Evolutionary conservation across 2,797 vertebrate species (phyloP).

Genomic region (Mus caroli): DNA sequence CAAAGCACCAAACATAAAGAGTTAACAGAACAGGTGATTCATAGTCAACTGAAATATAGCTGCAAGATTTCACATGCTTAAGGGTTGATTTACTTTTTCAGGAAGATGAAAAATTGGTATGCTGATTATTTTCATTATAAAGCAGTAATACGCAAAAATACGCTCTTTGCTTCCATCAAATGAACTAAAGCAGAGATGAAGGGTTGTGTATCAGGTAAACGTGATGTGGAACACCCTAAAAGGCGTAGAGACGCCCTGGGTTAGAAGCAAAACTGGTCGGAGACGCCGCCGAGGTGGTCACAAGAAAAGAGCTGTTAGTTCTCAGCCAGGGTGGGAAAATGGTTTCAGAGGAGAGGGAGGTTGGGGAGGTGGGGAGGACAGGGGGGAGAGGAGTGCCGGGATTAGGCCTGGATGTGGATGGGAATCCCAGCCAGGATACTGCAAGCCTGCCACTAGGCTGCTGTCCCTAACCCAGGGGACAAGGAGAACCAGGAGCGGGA

Average conservation of each 20-base stretch:
- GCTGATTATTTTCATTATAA: not conserved
- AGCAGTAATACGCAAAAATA: not conserved
- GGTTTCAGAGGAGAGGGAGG: not conserved
- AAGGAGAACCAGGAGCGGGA: not conserved
- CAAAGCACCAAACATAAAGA: not conserved
- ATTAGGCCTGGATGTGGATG: not conserved
- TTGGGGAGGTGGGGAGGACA: too few relatives aligned
- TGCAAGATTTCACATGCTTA: not conserved
- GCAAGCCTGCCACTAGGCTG: not conserved
- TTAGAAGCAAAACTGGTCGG: not conserved
- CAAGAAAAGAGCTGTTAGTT: slow-evolving; percentile 10
- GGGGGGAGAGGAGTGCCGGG: not conserved
- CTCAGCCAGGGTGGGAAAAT: not conserved
- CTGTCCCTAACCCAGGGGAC: too few relatives aligned
- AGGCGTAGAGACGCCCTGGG: not conserved
- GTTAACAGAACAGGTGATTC: slow-evolving; percentile 32
- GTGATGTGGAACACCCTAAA: not conserved
- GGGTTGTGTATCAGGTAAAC: not conserved
- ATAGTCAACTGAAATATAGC: slow-evolving; percentile 18
- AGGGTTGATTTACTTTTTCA: slow-evolving; percentile 13
- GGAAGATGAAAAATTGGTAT: not conserved
- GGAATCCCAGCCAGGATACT: not conserved
- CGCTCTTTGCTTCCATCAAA: not conserved
- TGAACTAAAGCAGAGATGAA: not conserved
- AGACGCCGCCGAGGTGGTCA: not conserved